Evolutionary conservation across 2,888 invertebrate genomes (phyloP).

Genomic region (Cheilosia vernalis): DNA sequence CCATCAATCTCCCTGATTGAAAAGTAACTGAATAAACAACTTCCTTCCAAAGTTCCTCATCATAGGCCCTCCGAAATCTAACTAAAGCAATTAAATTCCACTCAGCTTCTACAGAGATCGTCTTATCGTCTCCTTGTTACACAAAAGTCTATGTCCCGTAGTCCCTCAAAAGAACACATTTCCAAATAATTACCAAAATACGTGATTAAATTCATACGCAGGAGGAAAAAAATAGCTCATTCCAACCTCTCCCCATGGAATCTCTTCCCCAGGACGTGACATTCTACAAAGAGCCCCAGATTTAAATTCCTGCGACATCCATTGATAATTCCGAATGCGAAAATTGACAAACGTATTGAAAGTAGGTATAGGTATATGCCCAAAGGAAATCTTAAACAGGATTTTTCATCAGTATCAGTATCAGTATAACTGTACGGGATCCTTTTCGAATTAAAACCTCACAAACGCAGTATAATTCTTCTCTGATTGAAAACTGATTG

Average conservation of each 20-base stretch:
- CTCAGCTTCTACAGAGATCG: too few species aligned
- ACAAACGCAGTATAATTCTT: neutral
- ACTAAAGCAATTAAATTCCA: too few species aligned
- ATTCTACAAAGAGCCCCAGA: slow-evolving; percentile 26
- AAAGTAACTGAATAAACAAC: too few species aligned
- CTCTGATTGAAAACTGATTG: slow-evolving; percentile 44
- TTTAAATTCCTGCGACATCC: slow-evolving; percentile 43
- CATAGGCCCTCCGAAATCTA: too few species aligned
- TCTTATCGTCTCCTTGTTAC: too few species aligned
- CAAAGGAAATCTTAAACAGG: slow-evolving; percentile 34
- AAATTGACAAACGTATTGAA: slow-evolving; percentile 30
- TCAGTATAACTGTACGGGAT: slow-evolving; percentile 7
- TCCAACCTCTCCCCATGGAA: neutral
- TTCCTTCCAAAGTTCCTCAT: too few species aligned
- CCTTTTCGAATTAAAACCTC: slow-evolving; percentile 35
- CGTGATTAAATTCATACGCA: neutral
- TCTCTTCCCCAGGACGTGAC: slow-evolving; percentile 29
- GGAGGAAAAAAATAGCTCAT: too few species aligned
- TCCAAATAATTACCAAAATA: neutral
- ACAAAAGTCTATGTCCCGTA: too few species aligned
- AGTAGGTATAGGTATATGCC: slow-evolving; percentile 4
- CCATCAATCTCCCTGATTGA: too few species aligned
- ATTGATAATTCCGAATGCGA: slow-evolving; percentile 41
- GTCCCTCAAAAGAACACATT: too few species aligned
- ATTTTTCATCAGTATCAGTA: neutral